phyloP scores from a whole-genome alignment of 2,888 invertebrate species.

The Drosophila robusta region DNA sequence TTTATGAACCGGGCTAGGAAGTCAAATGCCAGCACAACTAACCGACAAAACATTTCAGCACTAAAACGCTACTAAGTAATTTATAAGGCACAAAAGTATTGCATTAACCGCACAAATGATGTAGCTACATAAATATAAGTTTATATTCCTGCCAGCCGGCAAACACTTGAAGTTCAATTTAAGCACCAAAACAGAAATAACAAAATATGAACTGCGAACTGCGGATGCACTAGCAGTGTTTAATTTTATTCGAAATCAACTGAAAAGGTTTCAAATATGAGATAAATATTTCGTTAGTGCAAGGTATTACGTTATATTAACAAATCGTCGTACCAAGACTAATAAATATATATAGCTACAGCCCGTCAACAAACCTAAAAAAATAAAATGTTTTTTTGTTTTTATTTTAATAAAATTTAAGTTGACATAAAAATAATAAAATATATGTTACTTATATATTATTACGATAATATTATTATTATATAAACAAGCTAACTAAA shows the following conservation, averaged over 20 bases:
- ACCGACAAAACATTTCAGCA: slow-evolving; percentile 58
- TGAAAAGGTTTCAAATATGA: neutral
- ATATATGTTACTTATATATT: no score
- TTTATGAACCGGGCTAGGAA: slow-evolving; percentile 65
- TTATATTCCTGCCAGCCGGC: slow-evolving; percentile 5
- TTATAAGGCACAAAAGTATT: slow-evolving; percentile 58
- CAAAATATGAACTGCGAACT: neutral
- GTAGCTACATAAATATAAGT: slow-evolving; percentile 34
- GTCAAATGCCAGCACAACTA: slow-evolving; percentile 51
- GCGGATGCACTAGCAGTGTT: slow-evolving; percentile 4
- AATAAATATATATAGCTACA: no score
- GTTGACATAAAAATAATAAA: no score
- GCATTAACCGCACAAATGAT: slow-evolving; percentile 56
- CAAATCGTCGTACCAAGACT: no score
- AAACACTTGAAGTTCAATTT: slow-evolving; percentile 32
- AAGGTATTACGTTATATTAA: no score
- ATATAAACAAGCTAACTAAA: no score
- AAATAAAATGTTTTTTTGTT: no score
- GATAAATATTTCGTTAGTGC: no score
- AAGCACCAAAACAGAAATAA: slow-evolving; percentile 9
- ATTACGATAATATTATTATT: no score
- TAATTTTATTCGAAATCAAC: neutral
- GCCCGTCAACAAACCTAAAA: no score
- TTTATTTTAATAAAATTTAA: no score
- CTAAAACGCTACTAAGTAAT: slow-evolving; percentile 67